Conservation (phyloP, 2,113 vertebrate species). For the Barnardius zonarius region DNA sequence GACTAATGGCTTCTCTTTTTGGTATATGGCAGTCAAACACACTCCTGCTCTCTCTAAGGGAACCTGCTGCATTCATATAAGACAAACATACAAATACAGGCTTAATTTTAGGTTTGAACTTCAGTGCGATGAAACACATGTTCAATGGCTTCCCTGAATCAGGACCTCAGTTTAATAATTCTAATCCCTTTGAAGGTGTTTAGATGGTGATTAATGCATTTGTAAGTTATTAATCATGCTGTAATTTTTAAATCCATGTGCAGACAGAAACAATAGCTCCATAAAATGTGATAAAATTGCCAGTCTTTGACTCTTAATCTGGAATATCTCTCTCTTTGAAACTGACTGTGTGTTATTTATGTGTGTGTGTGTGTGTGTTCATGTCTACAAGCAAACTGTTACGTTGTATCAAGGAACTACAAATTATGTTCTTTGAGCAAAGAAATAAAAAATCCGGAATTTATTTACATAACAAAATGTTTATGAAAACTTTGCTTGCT, state of each 20-base stretch:
- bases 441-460: not conserved
- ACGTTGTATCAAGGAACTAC: not conserved
- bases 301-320: not conserved
- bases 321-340: not conserved
- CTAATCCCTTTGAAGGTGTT: not conserved
- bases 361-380: not conserved
- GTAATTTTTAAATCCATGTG: not conserved
- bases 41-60: not conserved
- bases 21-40: not conserved
- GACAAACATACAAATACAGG: not conserved
- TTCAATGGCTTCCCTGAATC: not conserved
- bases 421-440: not conserved
- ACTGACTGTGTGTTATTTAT: not conserved
- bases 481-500: not conserved
- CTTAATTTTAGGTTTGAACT: not conserved
- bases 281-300: not conserved
- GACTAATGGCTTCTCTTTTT: not conserved
- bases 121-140: not conserved
- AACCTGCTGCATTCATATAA: not conserved
- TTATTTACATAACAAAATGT: not conserved
- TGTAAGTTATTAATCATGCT: not conserved
- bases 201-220: not conserved
- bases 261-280: not conserved
- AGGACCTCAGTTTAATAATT: not conserved
- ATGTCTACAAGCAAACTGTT: not conserved